Evolutionary conservation across 2,797 vertebrate genomes (phyloP).

Genomic region (Alosa sapidissima): DNA sequence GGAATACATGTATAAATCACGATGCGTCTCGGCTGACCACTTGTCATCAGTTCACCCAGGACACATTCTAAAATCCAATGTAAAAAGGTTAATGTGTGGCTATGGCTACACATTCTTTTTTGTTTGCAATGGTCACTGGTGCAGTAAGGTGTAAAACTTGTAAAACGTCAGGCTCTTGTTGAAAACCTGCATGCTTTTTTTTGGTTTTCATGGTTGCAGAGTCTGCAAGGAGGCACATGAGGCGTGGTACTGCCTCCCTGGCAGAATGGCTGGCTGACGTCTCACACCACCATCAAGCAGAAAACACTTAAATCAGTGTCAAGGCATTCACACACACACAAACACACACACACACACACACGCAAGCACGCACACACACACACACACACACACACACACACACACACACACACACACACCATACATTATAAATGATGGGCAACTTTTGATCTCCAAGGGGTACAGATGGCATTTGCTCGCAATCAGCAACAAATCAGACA

Average conservation of each 20-base stretch:
- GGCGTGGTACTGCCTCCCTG: background rate
- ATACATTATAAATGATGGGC: slow-evolving; percentile 47
- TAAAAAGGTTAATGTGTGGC: no score
- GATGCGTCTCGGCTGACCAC: no score
- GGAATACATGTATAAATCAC: no score
- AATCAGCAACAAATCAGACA: slow-evolving; percentile 45
- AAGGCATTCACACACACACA: background rate
- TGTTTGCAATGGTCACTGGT: no score
- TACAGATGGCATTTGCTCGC: slow-evolving; percentile 50
- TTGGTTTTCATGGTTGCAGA: no score
- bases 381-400: background rate
- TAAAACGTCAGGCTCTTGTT: no score
- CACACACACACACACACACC: background rate
- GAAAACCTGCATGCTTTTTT: no score
- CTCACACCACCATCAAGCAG: background rate
- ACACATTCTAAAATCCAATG: no score
- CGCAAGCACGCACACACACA: background rate
- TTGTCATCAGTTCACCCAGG: no score
- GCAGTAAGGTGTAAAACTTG: no score
- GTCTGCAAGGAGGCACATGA: background rate
- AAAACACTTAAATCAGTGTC: background rate
- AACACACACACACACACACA: background rate
- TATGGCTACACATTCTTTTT: no score
- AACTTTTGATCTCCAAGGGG: slow-evolving; percentile 51
- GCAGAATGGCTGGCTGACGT: background rate